These are phyloP conservation scores for Leucophenga montana DNA, from an alignment of 2,888 invertebrate genomes.

Conservation along the genomic window DNA sequence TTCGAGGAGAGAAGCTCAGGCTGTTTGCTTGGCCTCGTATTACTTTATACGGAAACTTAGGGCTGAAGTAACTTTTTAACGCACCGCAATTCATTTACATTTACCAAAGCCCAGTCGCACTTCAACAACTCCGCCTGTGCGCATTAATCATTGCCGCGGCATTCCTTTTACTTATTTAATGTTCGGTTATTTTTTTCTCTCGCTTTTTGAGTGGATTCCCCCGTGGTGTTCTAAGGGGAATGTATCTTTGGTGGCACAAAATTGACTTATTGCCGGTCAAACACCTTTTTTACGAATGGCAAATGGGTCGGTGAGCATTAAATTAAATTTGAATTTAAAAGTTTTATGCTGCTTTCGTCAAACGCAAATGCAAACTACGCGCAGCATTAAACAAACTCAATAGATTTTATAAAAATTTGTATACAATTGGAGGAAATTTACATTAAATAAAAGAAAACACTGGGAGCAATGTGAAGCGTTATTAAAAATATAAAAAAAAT, in stretches of 20 bases:
- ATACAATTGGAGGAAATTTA: no score
- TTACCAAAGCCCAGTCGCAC: conserved; percentile 43
- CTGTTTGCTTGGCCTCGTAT: no score
- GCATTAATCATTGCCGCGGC: conserved; percentile 59
- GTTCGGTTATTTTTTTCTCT: no score
- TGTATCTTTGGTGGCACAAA: conserved; percentile 62
- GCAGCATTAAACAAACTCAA: conserved; percentile 30
- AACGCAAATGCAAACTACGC: conserved; percentile 19
- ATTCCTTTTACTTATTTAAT: no score
- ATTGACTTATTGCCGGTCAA: conserved; percentile 68
- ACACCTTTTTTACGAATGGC: conserved; percentile 60
- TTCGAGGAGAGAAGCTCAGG: neutral
- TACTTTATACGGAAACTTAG: no score
- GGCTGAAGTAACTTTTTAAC: neutral
- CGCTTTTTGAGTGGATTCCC: no score
- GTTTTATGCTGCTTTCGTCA: neutral
- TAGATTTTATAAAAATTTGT: neutral
- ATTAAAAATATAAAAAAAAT: no score
- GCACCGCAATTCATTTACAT: conserved; percentile 55
- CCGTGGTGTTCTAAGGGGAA: conserved; percentile 14
- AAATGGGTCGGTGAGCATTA: conserved; percentile 39
- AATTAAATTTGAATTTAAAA: conserved; percentile 64
- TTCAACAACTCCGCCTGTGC: conserved; percentile 56
- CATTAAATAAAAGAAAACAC: no score
- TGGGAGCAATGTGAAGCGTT: no score